Base-by-base conservation (phyloP, 2,888 invertebrate species). In the Cheilosia grossa region DNA sequence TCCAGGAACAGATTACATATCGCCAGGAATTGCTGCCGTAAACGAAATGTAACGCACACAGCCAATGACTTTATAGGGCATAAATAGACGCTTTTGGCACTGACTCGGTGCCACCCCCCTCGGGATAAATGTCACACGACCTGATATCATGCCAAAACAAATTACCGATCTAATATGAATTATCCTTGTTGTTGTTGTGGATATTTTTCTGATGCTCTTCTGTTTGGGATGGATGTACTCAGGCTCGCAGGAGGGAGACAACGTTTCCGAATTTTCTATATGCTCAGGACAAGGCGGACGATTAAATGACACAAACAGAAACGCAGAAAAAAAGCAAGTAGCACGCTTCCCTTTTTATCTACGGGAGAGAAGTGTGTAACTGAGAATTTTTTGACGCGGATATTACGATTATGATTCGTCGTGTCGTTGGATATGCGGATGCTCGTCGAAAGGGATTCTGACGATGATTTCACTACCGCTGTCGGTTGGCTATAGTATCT, bases 61-160 rank as follows among this genome's bases (percentile, higher is more conserved):
- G 64, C 80, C 81, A 72, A 81, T 75, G 75, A 67, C 69, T 83
- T 74, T 49, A 79, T 83, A 73, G 15, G 53, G 30, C 27, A 66
- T 9, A 63, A 67, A 67, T 63, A 67, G 56, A 67, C 61, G 56
- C 37, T 27, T 37, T 10, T 27, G 37, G 64, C 37, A 64, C 49
- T 70, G 58, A 44, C 58, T 53, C 24, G 51, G 72, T 63, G 63
- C 64, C 79, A 74, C 63, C 70, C 67, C 83, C 81, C 75, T 77
- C 27, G 70, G 85, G 75, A 81, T 85, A 85, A 81, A 81, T 85
- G 81, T 85, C 85, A 85, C 81, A 85, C 66, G 80, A 61, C 85
- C 51, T 75, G 85, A 81, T 85, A 85, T 81, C 85, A 75, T 81
- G 85, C 85, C 85, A 85, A 85, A 85, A 85, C 85, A 77, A 85